Evolutionary conservation across 1,140 invertebrate genomes (phyloP), one percentile per base, ranked within the genome.

Genomic region (Brevipalpus yothersi): DNA sequence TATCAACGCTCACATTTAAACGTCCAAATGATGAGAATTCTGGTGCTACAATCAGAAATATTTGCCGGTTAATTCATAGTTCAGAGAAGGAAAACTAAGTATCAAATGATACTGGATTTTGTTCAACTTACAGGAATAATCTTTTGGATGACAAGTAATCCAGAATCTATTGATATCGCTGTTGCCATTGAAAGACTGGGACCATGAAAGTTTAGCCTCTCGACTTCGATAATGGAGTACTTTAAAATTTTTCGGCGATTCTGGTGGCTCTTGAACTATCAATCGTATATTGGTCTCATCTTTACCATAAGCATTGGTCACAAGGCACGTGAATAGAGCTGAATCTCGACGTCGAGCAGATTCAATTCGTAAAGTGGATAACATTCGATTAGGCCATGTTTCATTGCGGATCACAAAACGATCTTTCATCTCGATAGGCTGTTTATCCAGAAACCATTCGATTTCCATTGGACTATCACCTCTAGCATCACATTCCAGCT

Each of bases 211-310:
- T 47, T 76, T 75, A 12, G 82, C 79, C 10, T 75, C 77, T 57
- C 83, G 73, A 10, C 80, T 75, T 2, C 63, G 63, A 11, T 62
- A 59, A 21, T 68, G 66, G 4, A 67, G 17, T 1, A 73, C 63
- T 40, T 66, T 67, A 1, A 72, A 56, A 59, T 69, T 66, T 19
- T 58, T 58, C 1, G 72, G 70, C 0, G 68, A 61, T 56, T 73
- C 72, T 8, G 73, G 73, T 2, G 64, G 65, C 57, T 74, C 72
- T 82, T 84, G 86, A 21, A 94, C 83, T 67, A 92, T 90, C 74
- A 95, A 82, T 69, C 91, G 89, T 68, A 93, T 91, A 68, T 84
- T 90, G 15, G 89, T 90, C 66, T 93, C 87, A 69, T 94, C 90
- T 64, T 83, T 87, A 19, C 91, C 91, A 70, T 93, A 91, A 21